Conservation (phyloP, 2,888 invertebrate genomes). For the Caenorhabditis wallacei region DNA sequence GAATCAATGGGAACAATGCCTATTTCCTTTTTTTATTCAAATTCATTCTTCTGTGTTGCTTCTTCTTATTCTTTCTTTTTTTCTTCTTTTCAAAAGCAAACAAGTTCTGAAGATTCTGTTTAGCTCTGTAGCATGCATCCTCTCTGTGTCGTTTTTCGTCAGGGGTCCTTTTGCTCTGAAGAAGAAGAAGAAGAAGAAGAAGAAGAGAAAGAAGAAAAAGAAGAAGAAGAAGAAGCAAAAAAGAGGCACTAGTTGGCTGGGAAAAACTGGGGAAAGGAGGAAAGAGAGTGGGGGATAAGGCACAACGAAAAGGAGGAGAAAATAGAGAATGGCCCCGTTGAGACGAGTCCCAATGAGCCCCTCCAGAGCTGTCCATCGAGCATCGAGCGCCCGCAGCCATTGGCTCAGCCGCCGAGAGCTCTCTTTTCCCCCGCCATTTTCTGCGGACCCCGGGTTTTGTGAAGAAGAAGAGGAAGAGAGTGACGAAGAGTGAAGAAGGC, state of each 20-base stretch:
- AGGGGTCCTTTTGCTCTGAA: slow-evolving; percentile 33
- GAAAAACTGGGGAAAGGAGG: slow-evolving; percentile 37
- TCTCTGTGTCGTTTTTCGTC: slow-evolving; percentile 45
- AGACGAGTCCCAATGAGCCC: slow-evolving; percentile 60
- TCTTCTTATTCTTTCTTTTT: slow-evolving; percentile 15
- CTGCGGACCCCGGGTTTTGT: slow-evolving; percentile 28
- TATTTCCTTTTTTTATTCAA: slow-evolving; percentile 22
- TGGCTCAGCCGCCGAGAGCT: slow-evolving; percentile 48
- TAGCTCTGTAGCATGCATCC: slow-evolving; percentile 21
- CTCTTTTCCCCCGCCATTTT: not conserved
- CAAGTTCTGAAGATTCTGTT: slow-evolving; percentile 18
- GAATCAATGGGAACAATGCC: slow-evolving; percentile 26
- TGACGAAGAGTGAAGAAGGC: slow-evolving; percentile 56
- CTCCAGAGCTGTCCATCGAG: slow-evolving; percentile 62
- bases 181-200: slow-evolving; percentile 28
- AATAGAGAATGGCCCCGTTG: slow-evolving; percentile 50
- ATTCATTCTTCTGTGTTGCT: slow-evolving; percentile 14
- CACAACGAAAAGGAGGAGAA: slow-evolving; percentile 36
- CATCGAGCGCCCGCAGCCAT: slow-evolving; percentile 61
- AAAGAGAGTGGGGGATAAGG: slow-evolving; percentile 54
- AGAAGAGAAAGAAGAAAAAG: slow-evolving; percentile 30
- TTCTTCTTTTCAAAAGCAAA: slow-evolving; percentile 20
- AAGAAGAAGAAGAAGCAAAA: slow-evolving; percentile 30
- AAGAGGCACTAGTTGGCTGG: slow-evolving; percentile 50
- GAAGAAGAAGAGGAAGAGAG: slow-evolving; percentile 35